Conservation (phyloP, 2,888 invertebrate genomes). For the Andrena camellia region DNA sequence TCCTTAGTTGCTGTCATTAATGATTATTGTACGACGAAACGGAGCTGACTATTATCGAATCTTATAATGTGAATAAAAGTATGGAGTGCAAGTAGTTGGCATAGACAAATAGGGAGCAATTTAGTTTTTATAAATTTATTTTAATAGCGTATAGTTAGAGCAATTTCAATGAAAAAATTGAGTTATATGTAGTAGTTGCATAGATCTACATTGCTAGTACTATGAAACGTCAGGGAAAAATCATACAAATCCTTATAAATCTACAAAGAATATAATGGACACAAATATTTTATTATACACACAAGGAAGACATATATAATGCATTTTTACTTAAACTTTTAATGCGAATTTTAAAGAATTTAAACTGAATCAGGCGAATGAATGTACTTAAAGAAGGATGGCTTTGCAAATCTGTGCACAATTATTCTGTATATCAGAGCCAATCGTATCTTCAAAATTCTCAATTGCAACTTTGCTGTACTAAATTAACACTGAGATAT, state of each 20-base stretch:
- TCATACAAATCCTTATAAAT: slow-evolving; percentile 1
- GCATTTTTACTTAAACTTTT: slow-evolving; percentile 39
- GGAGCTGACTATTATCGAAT: not conserved
- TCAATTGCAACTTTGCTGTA: slow-evolving; percentile 13
- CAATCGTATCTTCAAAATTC: slow-evolving; percentile 20
- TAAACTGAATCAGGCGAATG: slow-evolving; percentile 6
- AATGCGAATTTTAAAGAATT: slow-evolving; percentile 6
- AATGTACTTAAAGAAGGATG: slow-evolving; percentile 27
- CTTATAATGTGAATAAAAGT: too few relatives aligned
- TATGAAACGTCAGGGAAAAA: not conserved
- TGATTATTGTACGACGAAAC: not conserved
- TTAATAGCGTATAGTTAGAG: not conserved
- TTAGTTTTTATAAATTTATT: slow-evolving; percentile 32
- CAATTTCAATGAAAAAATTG: slow-evolving; percentile 6
- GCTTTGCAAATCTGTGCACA: slow-evolving; percentile 3
- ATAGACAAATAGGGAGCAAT: not conserved
- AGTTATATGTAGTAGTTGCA: slow-evolving; percentile 12
- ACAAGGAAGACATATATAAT: slow-evolving; percentile 18
- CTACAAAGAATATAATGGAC: not conserved
- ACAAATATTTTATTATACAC: slow-evolving; percentile 25
- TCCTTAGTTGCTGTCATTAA: slow-evolving; percentile 18
- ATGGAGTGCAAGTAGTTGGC: too few relatives aligned
- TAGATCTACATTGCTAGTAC: slow-evolving; percentile 18
- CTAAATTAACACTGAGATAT: not conserved
- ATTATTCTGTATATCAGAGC: slow-evolving; percentile 13